A percentile compares a stretch with the other conserved stretches of the same genome.
Evolutionary conservation across 2,888 invertebrate species (phyloP).

Genomic region (Drosophila testacea): DNA sequence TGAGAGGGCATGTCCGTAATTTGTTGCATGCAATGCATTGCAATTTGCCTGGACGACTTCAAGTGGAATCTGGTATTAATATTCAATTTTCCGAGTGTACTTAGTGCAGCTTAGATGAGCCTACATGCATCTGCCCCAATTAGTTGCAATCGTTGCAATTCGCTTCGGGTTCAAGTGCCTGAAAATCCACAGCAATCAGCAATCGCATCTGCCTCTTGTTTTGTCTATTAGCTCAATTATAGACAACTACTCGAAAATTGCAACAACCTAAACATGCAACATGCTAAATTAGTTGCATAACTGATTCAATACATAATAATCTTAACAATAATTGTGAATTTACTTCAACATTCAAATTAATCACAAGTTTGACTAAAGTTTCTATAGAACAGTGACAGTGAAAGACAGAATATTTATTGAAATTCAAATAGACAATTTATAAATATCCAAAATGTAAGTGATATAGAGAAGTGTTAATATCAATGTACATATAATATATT

Average conservation of each 20-base stretch:
- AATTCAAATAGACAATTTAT: too few relatives aligned
- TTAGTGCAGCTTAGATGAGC: constrained; percentile 65
- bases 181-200: constrained; percentile 24
- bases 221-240: constrained; percentile 43
- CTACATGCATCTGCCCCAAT: constrained; percentile 57
- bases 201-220: constrained; percentile 29
- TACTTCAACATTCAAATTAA: not conserved
- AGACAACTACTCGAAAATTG: constrained; percentile 21
- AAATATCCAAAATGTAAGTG: too few relatives aligned
- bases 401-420: too few relatives aligned
- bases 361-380: too few relatives aligned
- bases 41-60: constrained; percentile 67
- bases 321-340: not conserved
- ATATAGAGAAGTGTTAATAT: too few relatives aligned
- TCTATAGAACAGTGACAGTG: too few relatives aligned
- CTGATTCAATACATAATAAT: not conserved
- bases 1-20: constrained; percentile 52
- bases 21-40: constrained; percentile 73
- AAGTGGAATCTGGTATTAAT: constrained; percentile 72
- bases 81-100: constrained; percentile 76
- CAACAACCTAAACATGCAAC: constrained; percentile 12
- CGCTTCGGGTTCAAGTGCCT: constrained; percentile 51
- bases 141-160: constrained; percentile 71
- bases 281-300: constrained; percentile 26
- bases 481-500: too few relatives aligned